Evolutionary conservation across 1,140 invertebrate genomes (phyloP), one percentile per base, ranked within the genome.

Genomic region (Euura lappo): DNA sequence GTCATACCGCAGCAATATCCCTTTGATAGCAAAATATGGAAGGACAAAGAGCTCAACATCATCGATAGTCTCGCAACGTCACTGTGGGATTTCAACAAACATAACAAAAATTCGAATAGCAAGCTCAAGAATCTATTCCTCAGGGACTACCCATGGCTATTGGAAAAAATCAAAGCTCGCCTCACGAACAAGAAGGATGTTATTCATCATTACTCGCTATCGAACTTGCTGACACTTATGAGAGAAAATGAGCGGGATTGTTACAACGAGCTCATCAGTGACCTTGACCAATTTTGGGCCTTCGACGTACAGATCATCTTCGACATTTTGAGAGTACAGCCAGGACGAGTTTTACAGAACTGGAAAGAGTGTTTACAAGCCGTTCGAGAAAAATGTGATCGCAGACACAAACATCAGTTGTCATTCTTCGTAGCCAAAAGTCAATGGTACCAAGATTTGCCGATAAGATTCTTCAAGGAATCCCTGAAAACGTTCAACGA

Each of bases 401-500:
- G 28, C 28, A 28, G 28, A 28, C 28, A 4, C 10, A 68, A 4
- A 60, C 3, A 60, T 8, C 13, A n/a, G 51, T 6, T 60, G 13
- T 6, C 51, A 60, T 47, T 7, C 3, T 86, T 85, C 44, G 0
- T 87, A 0, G 81, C 69, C 65, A 44, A 64, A 0, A 60, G 66
- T 5, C 79, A 76, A 0, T 87, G 85, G 85, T 81, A 86, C 47
- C 77, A 83, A 10, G 74, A 82, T 2, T 72, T 87, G 4, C 85
- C 85, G 0, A 77, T 83, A 0, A 81, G 75, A 45, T 85, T 86
- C 70, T 68, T 70, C 0, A 43, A 78, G 7, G 42, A 65, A 70
- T 71, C 69, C 0, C 44, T 80, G 0, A 68, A 76, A 11, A 60
- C 65, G 71, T 2, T 77, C 1, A 2, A 3, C 0, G 6, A 69